Evolutionary conservation across 2,888 invertebrate genomes (phyloP).

Genomic region (Pyrocoelia pectoralis): DNA sequence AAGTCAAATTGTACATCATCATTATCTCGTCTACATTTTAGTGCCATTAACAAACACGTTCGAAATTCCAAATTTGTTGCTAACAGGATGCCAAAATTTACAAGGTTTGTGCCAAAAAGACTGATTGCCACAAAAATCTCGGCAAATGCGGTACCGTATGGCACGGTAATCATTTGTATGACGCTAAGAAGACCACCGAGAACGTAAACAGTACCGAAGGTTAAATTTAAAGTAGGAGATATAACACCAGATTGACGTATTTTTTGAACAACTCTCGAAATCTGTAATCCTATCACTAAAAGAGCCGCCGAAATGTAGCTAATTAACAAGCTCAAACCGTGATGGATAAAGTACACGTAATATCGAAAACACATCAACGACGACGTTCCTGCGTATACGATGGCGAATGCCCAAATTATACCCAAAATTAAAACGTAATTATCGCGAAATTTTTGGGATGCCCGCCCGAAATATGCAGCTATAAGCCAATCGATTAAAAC

Average conservation of each 20-base stretch:
- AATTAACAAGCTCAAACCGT: not conserved
- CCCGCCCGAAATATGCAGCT: not conserved
- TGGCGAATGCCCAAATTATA: constrained; percentile 6
- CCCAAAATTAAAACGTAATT: constrained; percentile 4
- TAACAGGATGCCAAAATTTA: constrained; percentile 5
- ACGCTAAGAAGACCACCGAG: not conserved
- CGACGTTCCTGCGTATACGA: not conserved
- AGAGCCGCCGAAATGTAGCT: not conserved
- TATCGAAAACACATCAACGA: not conserved
- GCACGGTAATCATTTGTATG: not conserved
- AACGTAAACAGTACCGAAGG: not conserved
- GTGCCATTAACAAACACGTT: not conserved
- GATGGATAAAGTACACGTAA: not conserved
- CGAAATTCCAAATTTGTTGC: not conserved
- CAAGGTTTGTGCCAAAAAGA: not conserved
- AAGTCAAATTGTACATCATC: not conserved
- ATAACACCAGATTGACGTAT: not conserved
- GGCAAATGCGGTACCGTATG: too few species aligned
- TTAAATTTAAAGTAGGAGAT: not conserved
- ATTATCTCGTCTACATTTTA: constrained; percentile 1
- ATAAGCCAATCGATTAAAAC: constrained; percentile 11
- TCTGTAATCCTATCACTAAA: not conserved
- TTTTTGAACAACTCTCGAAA: constrained; percentile 7
- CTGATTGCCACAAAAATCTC: not conserved
- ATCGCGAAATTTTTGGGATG: constrained; percentile 1